Percentiles rank a stretch among this genome's conserved stretches.
Evolutionary conservation across 2,113 vertebrate species (phyloP).

Genomic region (Copsychus sechellarum): DNA sequence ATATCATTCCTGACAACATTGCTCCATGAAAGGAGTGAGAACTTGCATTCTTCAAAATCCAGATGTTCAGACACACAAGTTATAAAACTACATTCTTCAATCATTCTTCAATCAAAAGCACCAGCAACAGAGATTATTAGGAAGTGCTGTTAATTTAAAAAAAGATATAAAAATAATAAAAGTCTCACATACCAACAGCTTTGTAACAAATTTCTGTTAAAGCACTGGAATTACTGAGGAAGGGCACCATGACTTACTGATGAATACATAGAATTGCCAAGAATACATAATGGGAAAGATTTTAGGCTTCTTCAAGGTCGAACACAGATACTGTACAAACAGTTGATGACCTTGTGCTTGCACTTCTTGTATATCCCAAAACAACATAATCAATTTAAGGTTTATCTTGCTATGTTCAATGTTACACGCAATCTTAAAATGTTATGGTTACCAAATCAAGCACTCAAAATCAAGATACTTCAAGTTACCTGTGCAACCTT

Average conservation of each 20-base stretch:
- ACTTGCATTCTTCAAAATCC: neutral
- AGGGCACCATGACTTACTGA: neutral
- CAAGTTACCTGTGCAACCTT: neutral
- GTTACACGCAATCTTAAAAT: neutral
- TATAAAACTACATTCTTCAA: neutral
- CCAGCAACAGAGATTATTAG: neutral
- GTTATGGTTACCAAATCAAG: neutral
- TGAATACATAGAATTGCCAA: neutral
- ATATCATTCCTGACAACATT: neutral
- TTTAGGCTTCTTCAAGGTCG: neutral
- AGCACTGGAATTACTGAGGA: neutral
- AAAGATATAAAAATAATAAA: too few species aligned
- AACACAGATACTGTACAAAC: neutral
- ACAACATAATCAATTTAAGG: neutral
- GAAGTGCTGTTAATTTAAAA: neutral
- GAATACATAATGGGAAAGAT: neutral
- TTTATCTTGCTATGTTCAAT: neutral
- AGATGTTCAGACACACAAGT: neutral
- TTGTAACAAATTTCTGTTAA: neutral
- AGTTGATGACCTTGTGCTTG: neutral
- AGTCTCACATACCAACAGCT: neutral
- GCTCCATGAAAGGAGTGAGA: neutral
- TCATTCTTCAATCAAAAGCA: neutral
- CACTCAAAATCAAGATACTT: neutral
- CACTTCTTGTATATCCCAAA: neutral